Percentiles rank a stretch among this genome's conserved stretches.
phyloP scores from a whole-genome alignment of 1,140 invertebrate genomes.

The Acromyrmex echinatior region DNA sequence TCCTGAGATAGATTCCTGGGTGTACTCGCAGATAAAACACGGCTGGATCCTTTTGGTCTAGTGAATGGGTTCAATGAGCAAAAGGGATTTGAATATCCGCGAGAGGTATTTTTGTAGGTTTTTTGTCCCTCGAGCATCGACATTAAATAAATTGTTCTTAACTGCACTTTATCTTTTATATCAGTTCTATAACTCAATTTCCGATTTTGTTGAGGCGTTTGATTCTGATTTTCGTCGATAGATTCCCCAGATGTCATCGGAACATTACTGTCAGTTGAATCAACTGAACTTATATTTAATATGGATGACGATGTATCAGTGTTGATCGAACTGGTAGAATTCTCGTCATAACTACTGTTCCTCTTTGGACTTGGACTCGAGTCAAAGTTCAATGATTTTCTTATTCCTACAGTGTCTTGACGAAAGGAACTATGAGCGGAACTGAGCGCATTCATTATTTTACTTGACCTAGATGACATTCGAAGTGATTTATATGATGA shows the following conservation, averaged over 20 bases:
- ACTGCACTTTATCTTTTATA: conserved; percentile 54
- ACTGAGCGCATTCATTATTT: conserved; percentile 82
- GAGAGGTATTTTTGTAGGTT: conserved; percentile 75
- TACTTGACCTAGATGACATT: conserved; percentile 79
- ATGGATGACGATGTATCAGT: conserved; percentile 69
- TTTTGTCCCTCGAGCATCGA: conserved; percentile 71
- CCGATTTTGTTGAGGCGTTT: conserved; percentile 78
- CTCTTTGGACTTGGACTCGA: conserved; percentile 74
- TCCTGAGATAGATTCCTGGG: conserved; percentile 82
- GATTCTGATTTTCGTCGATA: conserved; percentile 83
- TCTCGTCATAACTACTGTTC: background rate
- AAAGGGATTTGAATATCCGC: background rate
- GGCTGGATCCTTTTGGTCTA: conserved; percentile 10
- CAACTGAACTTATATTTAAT: conserved; percentile 70
- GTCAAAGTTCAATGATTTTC: conserved; percentile 81
- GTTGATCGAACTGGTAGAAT: conserved; percentile 53
- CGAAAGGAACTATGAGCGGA: conserved; percentile 73
- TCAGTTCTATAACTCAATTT: conserved; percentile 73
- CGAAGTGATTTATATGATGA: conserved; percentile 50
- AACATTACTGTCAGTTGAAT: conserved; percentile 69
- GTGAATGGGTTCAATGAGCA: background rate
- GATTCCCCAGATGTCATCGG: conserved; percentile 77
- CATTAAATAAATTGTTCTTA: conserved; percentile 59
- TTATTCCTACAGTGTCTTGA: conserved; percentile 75
- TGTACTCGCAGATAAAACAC: conserved; percentile 75